Base-by-base conservation (phyloP, 2,797 vertebrate species). In the Pseudochromis fuscus region DNA sequence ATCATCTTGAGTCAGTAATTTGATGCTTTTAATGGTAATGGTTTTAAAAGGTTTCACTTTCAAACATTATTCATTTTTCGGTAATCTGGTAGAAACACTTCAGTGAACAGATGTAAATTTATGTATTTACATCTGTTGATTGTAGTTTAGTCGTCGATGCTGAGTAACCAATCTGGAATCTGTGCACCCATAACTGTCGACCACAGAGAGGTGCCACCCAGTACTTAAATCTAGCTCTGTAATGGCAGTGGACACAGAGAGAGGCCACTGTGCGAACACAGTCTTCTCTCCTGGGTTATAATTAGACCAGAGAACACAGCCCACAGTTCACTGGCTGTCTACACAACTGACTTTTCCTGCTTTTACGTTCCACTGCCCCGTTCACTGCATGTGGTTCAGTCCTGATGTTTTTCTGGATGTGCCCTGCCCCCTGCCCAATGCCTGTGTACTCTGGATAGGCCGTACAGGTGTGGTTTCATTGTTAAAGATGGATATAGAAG, bases 161-260 rank as follows among this genome's bases (percentile, higher is more conserved):
- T 72, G 60, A 79, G 60, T 83, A 80, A 82, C 74, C 57, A 30
- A 50, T 67, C 45, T 74, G 82, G 81, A 77, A 76, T 83, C 72
- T 70, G 31, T 56, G 61, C 55, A 53, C 24, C 53, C 38, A 13
- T 66, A 74, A 71, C 70, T 55, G 72, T 72, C 66, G 72, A 86
- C 88, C 90, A 84, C 89, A 92, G 73, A 74, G 77, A 67, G 85
- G 82, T 87, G 80, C 90, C 89, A 87, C 90, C 90, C 88, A 81
- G 3, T 87, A 88, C 84, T 92, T 91, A 90, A 72, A 81, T 38
- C 50, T 72, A 63, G 63, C 77, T 88, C 33, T 69, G 74, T 68
- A 71, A 78, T 72, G 79, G 75, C 82, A 76, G 81, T 48, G 62
- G 81, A 77, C 81, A 77, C 81, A 77, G 79, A 85, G 65, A 58